Evolutionary conservation across 2,113 vertebrate genomes (phyloP).

Genomic region (Nanorana parkeri): DNA sequence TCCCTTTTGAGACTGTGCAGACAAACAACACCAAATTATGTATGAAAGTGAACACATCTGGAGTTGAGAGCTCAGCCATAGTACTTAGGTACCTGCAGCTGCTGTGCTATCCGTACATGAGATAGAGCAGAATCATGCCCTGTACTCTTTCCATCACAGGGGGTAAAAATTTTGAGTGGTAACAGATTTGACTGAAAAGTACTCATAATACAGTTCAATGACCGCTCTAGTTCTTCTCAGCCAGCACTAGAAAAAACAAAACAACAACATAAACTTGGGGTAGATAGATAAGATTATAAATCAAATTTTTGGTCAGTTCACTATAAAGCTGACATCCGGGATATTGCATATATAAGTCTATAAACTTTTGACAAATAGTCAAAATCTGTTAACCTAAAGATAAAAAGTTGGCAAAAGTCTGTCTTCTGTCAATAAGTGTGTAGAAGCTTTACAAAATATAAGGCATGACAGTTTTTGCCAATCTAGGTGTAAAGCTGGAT

Average conservation of each 20-base stretch:
- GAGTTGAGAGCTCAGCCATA: constrained; percentile 19
- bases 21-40: constrained; percentile 53
- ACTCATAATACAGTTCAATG: constrained; percentile 29
- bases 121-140: constrained; percentile 36
- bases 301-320: not conserved
- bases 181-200: constrained; percentile 42
- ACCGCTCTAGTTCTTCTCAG: not conserved
- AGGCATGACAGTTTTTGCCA: too few relatives aligned
- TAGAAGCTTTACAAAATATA: too few relatives aligned
- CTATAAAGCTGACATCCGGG: not conserved
- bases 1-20: constrained; percentile 41
- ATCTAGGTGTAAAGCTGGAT: too few relatives aligned
- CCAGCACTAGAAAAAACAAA: not conserved
- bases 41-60: constrained; percentile 51
- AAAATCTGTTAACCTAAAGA: too few relatives aligned
- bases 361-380: too few relatives aligned
- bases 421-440: too few relatives aligned
- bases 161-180: constrained; percentile 44
- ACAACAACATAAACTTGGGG: not conserved
- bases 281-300: not conserved
- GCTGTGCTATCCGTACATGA: constrained; percentile 15
- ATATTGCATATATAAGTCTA: too few relatives aligned
- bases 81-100: constrained; percentile 40
- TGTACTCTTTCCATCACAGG: constrained; percentile 13
- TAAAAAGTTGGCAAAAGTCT: too few relatives aligned